phyloP scores from a whole-genome alignment of 2,888 invertebrate genomes.

The Sphecodes monilicornis region DNA sequence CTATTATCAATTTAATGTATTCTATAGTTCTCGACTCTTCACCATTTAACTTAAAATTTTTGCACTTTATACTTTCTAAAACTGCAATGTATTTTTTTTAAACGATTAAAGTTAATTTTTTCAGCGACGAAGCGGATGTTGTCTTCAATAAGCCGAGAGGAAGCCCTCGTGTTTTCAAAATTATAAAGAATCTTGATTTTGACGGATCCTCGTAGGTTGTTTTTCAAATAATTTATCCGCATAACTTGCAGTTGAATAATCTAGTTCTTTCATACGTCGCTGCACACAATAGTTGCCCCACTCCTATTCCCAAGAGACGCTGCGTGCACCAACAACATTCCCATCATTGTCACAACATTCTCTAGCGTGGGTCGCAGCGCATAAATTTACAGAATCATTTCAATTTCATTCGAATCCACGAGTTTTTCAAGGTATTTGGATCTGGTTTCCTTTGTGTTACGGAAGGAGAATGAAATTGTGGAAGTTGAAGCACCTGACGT shows the following conservation, averaged over 20 bases:
- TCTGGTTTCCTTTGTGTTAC: neutral
- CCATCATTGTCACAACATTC: conserved; percentile 5
- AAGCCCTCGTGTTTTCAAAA: neutral
- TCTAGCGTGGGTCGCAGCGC: neutral
- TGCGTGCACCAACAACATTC: conserved; percentile 1
- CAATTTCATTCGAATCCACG: neutral
- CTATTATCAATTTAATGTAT: neutral
- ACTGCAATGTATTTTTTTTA: neutral
- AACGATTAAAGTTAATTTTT: neutral
- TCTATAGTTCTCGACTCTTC: neutral
- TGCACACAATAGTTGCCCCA: conserved; percentile 2
- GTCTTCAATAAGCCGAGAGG: neutral
- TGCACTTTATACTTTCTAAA: neutral
- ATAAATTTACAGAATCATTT: neutral
- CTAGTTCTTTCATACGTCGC: neutral
- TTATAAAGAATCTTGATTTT: neutral
- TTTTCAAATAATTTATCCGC: neutral
- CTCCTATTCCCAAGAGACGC: conserved; percentile 2
- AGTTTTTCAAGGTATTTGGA: neutral
- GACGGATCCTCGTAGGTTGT: neutral
- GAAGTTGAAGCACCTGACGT: neutral
- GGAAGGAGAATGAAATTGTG: neutral
- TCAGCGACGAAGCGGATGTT: too few relatives aligned
- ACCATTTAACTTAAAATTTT: neutral
- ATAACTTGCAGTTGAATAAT: neutral